Percentiles rank a stretch among this genome's conserved stretches.
These are phyloP conservation scores for Venturia canescens DNA, from an alignment of 1,140 invertebrate species.

Conservation along the genomic window DNA sequence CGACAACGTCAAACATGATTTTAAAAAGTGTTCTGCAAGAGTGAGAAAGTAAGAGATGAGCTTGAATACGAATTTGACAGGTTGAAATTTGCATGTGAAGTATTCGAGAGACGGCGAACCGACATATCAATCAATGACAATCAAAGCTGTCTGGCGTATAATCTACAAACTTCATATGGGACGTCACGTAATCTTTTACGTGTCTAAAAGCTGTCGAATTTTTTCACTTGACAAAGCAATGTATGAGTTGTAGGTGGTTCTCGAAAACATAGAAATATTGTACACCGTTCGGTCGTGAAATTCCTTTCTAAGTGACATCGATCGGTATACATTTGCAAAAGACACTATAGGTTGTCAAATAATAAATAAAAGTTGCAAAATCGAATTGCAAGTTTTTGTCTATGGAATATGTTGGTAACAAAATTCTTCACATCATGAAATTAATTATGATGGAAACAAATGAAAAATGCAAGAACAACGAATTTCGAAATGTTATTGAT, in stretches of 20 bases:
- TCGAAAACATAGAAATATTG: not conserved
- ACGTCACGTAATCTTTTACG: not conserved
- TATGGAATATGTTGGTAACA: no score
- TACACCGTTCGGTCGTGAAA: not conserved
- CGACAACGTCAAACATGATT: no score
- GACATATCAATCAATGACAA: constrained; percentile 24
- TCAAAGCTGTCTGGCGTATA: constrained; percentile 7
- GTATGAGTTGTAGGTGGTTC: not conserved
- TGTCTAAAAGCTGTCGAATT: not conserved
- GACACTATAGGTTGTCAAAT: no score
- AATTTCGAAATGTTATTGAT: no score
- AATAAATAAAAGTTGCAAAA: no score
- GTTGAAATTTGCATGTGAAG: not conserved
- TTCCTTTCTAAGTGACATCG: no score
- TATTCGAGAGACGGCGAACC: not conserved
- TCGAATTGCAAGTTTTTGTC: no score
- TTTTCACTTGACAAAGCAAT: not conserved
- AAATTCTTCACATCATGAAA: no score
- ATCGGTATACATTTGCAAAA: no score
- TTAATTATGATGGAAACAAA: no score
- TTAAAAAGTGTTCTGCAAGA: no score
- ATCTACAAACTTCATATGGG: not conserved
- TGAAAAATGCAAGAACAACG: no score
- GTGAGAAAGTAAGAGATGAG: not conserved
- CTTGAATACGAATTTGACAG: constrained; percentile 5